These are phyloP conservation scores for Peromyscus nudipes DNA, from an alignment of 2,797 vertebrate genomes.

Conservation along the genomic window DNA sequence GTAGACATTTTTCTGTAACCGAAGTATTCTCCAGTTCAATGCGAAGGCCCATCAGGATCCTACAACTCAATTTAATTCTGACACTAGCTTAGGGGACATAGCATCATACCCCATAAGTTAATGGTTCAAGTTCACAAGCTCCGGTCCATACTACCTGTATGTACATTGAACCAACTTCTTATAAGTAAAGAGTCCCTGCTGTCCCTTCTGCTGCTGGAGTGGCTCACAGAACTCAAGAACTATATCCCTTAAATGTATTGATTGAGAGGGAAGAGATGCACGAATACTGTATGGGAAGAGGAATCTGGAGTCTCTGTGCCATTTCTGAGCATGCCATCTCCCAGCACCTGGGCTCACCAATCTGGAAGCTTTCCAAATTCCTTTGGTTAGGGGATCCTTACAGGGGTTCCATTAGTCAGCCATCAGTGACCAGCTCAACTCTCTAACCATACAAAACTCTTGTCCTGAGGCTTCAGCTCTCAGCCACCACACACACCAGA, in stretches of 20 bases:
- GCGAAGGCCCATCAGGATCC: neutral
- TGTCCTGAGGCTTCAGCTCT: neutral
- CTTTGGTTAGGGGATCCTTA: neutral
- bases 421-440: neutral
- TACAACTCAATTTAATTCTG: neutral
- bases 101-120: neutral
- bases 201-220: neutral
- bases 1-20: neutral
- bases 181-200: neutral
- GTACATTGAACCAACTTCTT: neutral
- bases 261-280: neutral
- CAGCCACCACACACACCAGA: neutral
- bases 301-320: no score
- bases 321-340: neutral
- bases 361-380: neutral
- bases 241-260: neutral
- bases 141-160: neutral
- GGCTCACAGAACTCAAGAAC: neutral
- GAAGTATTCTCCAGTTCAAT: neutral
- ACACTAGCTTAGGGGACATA: neutral
- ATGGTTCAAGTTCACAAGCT: neutral
- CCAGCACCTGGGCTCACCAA: no score
- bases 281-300: neutral
- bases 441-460: neutral
- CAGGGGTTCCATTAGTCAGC: neutral